Conservation (phyloP, 2,888 invertebrate genomes). For the Stomorhina lunata region DNA sequence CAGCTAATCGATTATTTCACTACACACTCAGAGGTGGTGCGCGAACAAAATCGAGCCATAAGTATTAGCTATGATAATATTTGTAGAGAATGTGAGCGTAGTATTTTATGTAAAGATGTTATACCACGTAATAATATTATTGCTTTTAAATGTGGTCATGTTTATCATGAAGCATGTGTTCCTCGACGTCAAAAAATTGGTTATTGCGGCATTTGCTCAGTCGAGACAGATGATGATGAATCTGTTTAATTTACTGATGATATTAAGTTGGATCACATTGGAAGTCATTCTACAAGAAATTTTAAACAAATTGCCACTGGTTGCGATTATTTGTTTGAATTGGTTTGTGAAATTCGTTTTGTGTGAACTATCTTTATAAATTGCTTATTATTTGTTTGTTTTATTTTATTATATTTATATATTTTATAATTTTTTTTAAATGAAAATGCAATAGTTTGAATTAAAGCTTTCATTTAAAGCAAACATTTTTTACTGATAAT, state of each 20-base stretch:
- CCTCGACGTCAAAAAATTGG: slow-evolving; percentile 77
- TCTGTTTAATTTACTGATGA: slow-evolving; percentile 24
- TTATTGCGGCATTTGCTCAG: slow-evolving; percentile 70
- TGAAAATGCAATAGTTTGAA: not conserved
- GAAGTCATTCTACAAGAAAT: too few species aligned
- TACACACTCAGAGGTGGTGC: slow-evolving; percentile 89
- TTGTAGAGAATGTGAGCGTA: slow-evolving; percentile 89
- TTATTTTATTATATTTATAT: not conserved
- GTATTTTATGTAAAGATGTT: slow-evolving; percentile 87
- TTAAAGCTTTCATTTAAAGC: not conserved
- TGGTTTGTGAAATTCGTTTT: too few species aligned
- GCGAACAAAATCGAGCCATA: slow-evolving; percentile 89
- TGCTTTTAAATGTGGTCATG: slow-evolving; percentile 93
- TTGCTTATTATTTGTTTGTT: not conserved
- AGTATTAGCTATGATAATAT: slow-evolving; percentile 86
- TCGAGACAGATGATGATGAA: slow-evolving; percentile 45
- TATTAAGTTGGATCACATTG: too few species aligned
- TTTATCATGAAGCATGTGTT: slow-evolving; percentile 92
- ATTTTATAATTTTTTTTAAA: not conserved
- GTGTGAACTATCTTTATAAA: not conserved
- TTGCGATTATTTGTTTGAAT: too few species aligned
- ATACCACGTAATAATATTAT: slow-evolving; percentile 86
- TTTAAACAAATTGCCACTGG: too few species aligned
- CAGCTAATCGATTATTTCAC: slow-evolving; percentile 94
- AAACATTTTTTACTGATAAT: not conserved